Percentiles rank a stretch among this genome's conserved stretches.
Evolutionary conservation across 2,888 invertebrate species (phyloP).

Genomic region (Cerceris rybyensis): DNA sequence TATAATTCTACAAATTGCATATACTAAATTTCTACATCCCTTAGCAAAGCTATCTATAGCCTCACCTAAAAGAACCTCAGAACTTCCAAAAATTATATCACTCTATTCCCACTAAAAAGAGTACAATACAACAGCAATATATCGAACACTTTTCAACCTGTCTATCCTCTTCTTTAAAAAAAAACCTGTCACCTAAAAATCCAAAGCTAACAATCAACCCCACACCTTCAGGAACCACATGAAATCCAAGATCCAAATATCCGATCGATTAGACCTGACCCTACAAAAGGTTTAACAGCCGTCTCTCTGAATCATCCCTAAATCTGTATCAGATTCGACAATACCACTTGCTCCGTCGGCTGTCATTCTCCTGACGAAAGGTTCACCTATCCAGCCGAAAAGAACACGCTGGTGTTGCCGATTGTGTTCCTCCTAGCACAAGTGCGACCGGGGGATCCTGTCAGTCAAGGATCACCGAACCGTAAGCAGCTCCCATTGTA

Average conservation of each 20-base stretch:
- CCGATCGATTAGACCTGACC: background rate
- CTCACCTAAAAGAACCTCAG: too few species aligned
- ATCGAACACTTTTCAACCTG: too few species aligned
- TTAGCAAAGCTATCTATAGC: too few species aligned
- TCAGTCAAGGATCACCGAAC: slow-evolving; percentile 79
- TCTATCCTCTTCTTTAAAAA: too few species aligned
- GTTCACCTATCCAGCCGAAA: slow-evolving; percentile 61
- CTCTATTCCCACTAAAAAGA: too few species aligned
- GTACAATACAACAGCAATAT: too few species aligned
- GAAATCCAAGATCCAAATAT: background rate
- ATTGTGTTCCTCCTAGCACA: slow-evolving; percentile 62
- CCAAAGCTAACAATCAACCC: too few species aligned
- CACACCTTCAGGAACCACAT: background rate
- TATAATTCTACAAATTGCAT: too few species aligned
- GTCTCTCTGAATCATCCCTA: slow-evolving; percentile 67
- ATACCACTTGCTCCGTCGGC: slow-evolving; percentile 77
- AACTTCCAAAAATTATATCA: too few species aligned
- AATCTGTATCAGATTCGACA: slow-evolving; percentile 73
- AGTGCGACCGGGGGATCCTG: slow-evolving; percentile 70
- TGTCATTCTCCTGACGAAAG: slow-evolving; percentile 70
- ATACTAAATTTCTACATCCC: too few species aligned
- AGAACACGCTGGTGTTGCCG: slow-evolving; percentile 65
- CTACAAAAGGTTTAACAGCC: background rate
- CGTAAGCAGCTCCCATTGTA: slow-evolving; percentile 77
- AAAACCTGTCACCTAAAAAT: too few species aligned